Conservation (phyloP, 2,888 invertebrate species). For the Rhamphomyia laevipes region DNA sequence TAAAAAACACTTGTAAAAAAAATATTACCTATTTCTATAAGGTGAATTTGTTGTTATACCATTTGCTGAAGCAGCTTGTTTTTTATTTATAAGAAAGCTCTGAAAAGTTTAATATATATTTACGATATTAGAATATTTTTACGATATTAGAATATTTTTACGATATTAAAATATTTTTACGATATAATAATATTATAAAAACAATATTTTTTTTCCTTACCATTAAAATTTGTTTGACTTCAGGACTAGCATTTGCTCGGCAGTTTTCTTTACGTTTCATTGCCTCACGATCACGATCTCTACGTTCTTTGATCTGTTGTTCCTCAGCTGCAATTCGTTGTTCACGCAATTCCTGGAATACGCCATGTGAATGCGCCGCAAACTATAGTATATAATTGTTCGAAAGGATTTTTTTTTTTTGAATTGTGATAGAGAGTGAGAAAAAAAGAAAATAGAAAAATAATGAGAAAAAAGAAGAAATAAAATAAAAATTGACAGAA, state of each 20-base stretch:
- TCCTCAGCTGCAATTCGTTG: slow-evolving; percentile 71
- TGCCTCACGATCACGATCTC: slow-evolving; percentile 74
- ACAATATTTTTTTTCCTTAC: slow-evolving; percentile 36
- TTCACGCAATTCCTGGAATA: slow-evolving; percentile 71
- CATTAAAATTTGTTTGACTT: slow-evolving; percentile 92
- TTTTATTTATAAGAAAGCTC: slow-evolving; percentile 72
- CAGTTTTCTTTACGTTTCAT: slow-evolving; percentile 92
- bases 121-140: background rate
- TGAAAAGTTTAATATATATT: slow-evolving; percentile 25
- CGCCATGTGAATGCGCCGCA: slow-evolving; percentile 40
- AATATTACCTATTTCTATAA: slow-evolving; percentile 63
- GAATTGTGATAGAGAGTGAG: slow-evolving; percentile 7
- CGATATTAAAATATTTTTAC: background rate
- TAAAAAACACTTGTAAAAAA: background rate
- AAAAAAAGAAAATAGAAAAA: slow-evolving; percentile 4
- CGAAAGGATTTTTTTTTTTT: slow-evolving; percentile 19
- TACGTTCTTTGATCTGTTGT: slow-evolving; percentile 57
- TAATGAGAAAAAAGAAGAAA: slow-evolving; percentile 8
- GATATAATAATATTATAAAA: background rate
- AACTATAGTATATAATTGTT: slow-evolving; percentile 34
- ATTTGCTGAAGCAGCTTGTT: slow-evolving; percentile 64
- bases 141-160: background rate
- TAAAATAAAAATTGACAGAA: slow-evolving; percentile 10
- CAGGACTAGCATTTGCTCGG: slow-evolving; percentile 91
- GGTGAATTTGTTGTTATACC: slow-evolving; percentile 54